phyloP scores from a whole-genome alignment of 2,888 invertebrate species.

The Muscina levida region DNA sequence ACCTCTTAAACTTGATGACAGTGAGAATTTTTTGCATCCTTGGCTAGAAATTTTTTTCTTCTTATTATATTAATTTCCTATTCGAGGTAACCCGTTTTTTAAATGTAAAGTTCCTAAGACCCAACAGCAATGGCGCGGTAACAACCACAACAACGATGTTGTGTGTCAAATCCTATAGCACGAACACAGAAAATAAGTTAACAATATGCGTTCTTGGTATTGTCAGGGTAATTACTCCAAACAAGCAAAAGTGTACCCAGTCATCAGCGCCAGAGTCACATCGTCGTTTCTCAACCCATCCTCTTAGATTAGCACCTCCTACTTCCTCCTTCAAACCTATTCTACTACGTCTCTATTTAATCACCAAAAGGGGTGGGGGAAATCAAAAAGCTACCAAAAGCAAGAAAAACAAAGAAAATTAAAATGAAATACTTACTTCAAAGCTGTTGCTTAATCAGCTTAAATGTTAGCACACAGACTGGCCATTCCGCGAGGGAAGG shows the following conservation, averaged over 20 bases:
- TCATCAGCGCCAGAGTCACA: too few relatives aligned
- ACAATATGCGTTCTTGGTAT: too few relatives aligned
- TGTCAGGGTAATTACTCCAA: too few relatives aligned
- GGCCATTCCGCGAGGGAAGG: too few relatives aligned
- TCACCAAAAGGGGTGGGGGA: neutral
- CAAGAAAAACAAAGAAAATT: neutral
- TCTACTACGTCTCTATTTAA: too few relatives aligned
- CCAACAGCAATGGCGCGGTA: neutral
- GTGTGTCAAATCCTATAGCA: neutral
- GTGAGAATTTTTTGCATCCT: neutral
- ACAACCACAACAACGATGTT: neutral
- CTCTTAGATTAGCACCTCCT: too few relatives aligned
- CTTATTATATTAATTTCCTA: neutral
- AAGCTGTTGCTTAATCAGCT: constrained; percentile 15
- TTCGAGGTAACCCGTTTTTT: neutral
- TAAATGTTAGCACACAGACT: neutral
- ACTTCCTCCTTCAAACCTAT: too few relatives aligned
- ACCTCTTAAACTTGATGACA: constrained; percentile 5
- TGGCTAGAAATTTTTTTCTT: neutral
- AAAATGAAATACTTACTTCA: constrained; percentile 10
- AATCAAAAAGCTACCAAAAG: neutral
- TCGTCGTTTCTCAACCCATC: too few relatives aligned
- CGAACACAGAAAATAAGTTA: neutral
- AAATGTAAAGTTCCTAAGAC: neutral
- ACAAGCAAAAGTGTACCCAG: too few relatives aligned